phyloP scores from a whole-genome alignment of 1,140 invertebrate species.

The Drosophila orena region DNA sequence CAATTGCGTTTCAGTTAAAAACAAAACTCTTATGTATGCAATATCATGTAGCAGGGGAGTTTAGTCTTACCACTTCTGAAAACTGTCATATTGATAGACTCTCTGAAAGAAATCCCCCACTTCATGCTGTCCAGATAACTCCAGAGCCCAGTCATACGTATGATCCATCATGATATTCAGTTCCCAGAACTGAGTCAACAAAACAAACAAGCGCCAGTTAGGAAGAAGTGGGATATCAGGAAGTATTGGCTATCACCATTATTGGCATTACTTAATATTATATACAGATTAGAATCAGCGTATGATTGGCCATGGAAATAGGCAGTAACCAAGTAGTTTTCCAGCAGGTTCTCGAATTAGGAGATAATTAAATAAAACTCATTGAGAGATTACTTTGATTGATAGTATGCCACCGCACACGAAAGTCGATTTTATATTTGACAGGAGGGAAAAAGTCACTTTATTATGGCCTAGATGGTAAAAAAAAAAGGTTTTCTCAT shows the following conservation, averaged over 20 bases:
- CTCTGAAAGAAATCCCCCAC: conserved; percentile 14
- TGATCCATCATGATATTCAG: conserved; percentile 5
- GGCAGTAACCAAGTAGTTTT: background rate
- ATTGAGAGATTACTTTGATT: too few species aligned
- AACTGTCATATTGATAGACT: background rate
- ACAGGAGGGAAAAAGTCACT: too few species aligned
- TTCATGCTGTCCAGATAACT: conserved; percentile 15
- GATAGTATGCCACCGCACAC: too few species aligned
- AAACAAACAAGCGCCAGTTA: conserved; percentile 28
- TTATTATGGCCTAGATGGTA: background rate
- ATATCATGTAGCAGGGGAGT: background rate
- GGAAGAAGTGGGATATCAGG: conserved; percentile 20
- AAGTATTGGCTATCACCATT: conserved; percentile 8
- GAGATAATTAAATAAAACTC: background rate
- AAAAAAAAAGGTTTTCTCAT: background rate
- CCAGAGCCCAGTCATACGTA: conserved; percentile 1
- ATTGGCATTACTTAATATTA: conserved; percentile 14
- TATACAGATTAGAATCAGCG: background rate
- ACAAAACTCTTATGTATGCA: background rate
- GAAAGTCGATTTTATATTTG: too few species aligned
- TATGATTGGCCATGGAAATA: background rate
- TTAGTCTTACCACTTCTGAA: too few species aligned
- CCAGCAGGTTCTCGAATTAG: background rate
- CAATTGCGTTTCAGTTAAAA: conserved; percentile 39
- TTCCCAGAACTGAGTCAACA: conserved; percentile 29